Conservation (phyloP, 1,140 invertebrate species). For the Parasteatoda tepidariorum region DNA sequence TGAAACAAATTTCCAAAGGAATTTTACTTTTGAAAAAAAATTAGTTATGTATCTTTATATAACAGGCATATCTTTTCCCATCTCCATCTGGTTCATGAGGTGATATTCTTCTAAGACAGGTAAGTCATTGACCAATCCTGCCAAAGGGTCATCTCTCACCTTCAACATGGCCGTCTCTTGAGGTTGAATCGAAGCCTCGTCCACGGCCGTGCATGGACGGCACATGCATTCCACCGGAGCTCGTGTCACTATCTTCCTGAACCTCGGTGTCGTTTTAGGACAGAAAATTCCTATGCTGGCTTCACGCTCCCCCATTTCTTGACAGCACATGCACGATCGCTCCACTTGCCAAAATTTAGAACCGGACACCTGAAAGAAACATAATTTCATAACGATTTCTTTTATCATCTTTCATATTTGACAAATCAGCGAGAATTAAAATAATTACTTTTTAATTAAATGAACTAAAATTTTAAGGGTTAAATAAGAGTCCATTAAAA, state of each 20-base stretch:
- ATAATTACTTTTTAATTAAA: no score
- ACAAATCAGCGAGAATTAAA: no score
- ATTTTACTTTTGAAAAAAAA: no score
- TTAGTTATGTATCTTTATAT: no score
- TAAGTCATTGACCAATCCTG: not conserved
- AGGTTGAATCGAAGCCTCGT: conserved; percentile 86
- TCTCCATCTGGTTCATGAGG: conserved; percentile 9
- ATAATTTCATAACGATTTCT: not conserved
- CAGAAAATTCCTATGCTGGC: conserved; percentile 88
- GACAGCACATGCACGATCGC: conserved; percentile 92
- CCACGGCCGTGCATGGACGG: conserved; percentile 87
- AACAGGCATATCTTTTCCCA: conserved; percentile 33
- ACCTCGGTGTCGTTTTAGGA: conserved; percentile 87
- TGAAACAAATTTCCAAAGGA: no score
- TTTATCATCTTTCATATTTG: no score
- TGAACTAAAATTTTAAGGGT: no score
- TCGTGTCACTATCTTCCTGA: conserved; percentile 89
- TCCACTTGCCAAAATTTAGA: conserved; percentile 98
- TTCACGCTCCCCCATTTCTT: conserved; percentile 91
- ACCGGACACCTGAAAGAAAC: conserved; percentile 81
- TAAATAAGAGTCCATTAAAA: no score
- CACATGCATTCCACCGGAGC: conserved; percentile 94
- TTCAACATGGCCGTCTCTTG: conserved; percentile 80
- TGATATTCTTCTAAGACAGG: conserved; percentile 16
- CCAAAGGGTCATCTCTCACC: not conserved